These are phyloP conservation scores for Sebastiscus tertius DNA, from an alignment of 2,797 vertebrate genomes.

Conservation along the genomic window DNA sequence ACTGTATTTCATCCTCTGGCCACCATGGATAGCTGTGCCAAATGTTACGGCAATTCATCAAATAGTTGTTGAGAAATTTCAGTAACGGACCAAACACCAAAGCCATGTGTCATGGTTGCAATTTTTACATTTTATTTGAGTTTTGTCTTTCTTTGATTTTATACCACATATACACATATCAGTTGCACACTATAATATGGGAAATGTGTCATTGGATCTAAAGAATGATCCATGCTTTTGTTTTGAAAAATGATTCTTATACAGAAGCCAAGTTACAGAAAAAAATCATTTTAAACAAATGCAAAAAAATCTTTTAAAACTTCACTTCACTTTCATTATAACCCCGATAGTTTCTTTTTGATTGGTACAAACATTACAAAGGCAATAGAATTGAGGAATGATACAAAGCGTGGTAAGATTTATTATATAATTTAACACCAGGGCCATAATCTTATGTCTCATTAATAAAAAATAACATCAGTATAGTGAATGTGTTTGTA, in stretches of 20 bases:
- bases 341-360: background rate
- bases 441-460: background rate
- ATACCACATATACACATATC: background rate
- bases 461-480: background rate
- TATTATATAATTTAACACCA: background rate
- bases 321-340: background rate
- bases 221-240: no score
- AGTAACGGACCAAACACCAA: background rate
- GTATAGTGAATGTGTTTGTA: background rate
- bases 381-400: accelerated
- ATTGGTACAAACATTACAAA: background rate
- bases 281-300: no score
- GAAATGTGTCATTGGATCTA: background rate
- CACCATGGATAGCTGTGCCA: background rate
- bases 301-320: no score
- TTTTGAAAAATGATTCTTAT: no score
- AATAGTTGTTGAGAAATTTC: no score
- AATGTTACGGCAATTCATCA: no score
- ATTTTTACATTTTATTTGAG: background rate
- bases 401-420: background rate
- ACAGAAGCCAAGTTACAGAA: no score
- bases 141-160: background rate
- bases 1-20: background rate
- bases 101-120: background rate
- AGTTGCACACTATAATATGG: background rate